Base-by-base conservation (phyloP, 1,140 invertebrate species). In the Bombus pyrosoma region DNA sequence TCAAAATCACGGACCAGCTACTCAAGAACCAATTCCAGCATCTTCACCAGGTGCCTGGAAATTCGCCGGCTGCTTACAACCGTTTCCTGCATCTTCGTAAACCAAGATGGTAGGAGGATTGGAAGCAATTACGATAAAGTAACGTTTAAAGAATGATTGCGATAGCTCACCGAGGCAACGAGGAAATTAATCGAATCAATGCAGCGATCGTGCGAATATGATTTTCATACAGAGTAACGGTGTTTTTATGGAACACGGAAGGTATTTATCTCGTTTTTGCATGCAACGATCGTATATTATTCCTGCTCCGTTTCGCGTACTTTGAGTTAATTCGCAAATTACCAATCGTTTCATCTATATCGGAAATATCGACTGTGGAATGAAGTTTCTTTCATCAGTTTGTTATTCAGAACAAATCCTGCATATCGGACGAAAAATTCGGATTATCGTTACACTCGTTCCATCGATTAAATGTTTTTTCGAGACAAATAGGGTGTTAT, bases 11-110 rank as follows among this genome's bases (percentile, higher is more conserved):
- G 43, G 28, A 37, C 72, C 84, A 72, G 64, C 82, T 79, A 86
- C 78, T 81, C 37, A 37, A 69, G 37, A 72, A 82, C 71, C 75
- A 83, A 83, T 85, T 85, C 76, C 85, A 76, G 74, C 81, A 88
- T 81, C 85, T 91, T 41, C 37, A 76, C 90, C 90, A 92, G 90
- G 80, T 90, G 89, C 43, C 72, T 86, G 90, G 83, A 90, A 91
- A 90, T 92, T 91, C 74, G 86, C 91, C 89, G 86, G 87, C 89
- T 92, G 90, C 89, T 84, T 86, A 18, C 25, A 57, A 39, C 69
- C 41, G 72, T 69, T 90, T 82, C 86, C 86, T 84, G 81, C 71
- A 39, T 41, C 80, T 37, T 10, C 47, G 76, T 76, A 28, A 59
- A 79, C 22, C 34, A 15, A 62, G 41, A 41, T 18, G 5, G 25